Evolutionary conservation across 2,113 vertebrate genomes (phyloP), one percentile per base, ranked within the genome.

Genomic region (Sinocyclocheilus anophthalmus): DNA sequence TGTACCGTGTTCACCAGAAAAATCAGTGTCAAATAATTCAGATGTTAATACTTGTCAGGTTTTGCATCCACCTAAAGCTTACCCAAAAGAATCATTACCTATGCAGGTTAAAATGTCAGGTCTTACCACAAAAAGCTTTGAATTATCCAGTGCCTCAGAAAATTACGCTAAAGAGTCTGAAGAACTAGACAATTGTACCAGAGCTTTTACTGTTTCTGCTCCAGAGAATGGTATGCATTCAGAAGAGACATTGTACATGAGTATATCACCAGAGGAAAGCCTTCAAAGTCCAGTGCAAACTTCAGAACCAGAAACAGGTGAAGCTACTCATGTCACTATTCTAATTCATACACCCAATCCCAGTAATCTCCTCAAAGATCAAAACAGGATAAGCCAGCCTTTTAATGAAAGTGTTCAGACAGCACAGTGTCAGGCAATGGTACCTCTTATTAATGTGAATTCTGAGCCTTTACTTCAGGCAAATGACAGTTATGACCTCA

Each of bases 31-130:
- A 73, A 85, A 69, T 55, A 83, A 86, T 39, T 85, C 61, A 22
- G 39, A 26, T 24, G 75, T 84, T 84, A 81, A 77, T 26, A 12
- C 78, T 33, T 84, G 81, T 78, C 85, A 86, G 39, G 57, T 75
- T 80, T 75, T 84, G 48, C 76, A 69, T 79, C 42, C 77, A 48
- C 48, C 84, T 67, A 79, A 83, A 82, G 86, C 55, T 39, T 84
- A 69, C 50, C 59, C 76, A 67, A 84, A 82, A 50, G 84, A 90
- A 81, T 85, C 88, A 55, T 72, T 85, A n/a, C 76, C 90, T 82
- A 88, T 90, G 86, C 79, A 87, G 88, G 85, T 90, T 67, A 88
- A 90, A 57, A 55, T 81, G 81, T 53, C 84, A 78, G 85, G 37
- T 75, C 77, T 84, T 76, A 50, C 69, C 78, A 86, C 87, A 72